Percentiles rank a stretch among this genome's conserved stretches.
phyloP scores from a whole-genome alignment of 1,140 invertebrate species.

The Odontomachus brunneus region DNA sequence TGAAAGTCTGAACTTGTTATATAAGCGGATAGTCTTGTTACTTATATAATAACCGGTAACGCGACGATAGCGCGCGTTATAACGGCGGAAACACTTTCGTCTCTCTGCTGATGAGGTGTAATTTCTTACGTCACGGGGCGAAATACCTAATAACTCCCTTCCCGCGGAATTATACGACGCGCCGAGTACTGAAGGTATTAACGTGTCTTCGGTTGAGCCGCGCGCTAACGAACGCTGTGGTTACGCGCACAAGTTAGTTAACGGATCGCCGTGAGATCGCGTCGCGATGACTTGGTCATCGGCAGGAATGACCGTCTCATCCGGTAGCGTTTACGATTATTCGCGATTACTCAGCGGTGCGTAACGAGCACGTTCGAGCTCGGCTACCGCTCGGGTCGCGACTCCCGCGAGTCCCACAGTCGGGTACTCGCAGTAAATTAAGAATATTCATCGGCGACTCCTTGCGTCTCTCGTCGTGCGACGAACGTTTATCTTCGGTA shows the following conservation, averaged over 20 bases:
- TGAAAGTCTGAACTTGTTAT: slow-evolving; percentile 51
- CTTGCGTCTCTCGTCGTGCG: slow-evolving; percentile 33
- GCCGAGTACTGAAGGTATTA: too few species aligned
- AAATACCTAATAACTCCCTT: neutral
- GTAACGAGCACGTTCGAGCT: slow-evolving; percentile 6
- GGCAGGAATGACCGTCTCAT: neutral
- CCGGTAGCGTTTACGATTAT: slow-evolving; percentile 30
- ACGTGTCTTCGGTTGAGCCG: too few species aligned
- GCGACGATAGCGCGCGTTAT: slow-evolving; percentile 6
- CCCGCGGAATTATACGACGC: too few species aligned
- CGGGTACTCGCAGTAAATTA: slow-evolving; percentile 49
- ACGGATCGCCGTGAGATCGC: slow-evolving; percentile 12
- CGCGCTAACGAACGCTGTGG: neutral
- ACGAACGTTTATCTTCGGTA: slow-evolving; percentile 32
- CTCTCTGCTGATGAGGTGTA: slow-evolving; percentile 25
- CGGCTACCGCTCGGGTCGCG: neutral
- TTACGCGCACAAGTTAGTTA: neutral
- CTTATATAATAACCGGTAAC: slow-evolving; percentile 53
- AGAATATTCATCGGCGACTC: slow-evolving; percentile 22
- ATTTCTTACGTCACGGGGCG: neutral
- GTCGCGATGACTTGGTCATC: slow-evolving; percentile 11
- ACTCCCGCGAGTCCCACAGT: neutral
- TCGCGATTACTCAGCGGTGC: slow-evolving; percentile 18
- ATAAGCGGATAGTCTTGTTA: slow-evolving; percentile 56
- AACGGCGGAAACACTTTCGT: neutral